A percentile compares a stretch with the other conserved stretches of the same genome.
phyloP scores from a whole-genome alignment of 2,113 vertebrate genomes.

The Xiphias gladius region DNA sequence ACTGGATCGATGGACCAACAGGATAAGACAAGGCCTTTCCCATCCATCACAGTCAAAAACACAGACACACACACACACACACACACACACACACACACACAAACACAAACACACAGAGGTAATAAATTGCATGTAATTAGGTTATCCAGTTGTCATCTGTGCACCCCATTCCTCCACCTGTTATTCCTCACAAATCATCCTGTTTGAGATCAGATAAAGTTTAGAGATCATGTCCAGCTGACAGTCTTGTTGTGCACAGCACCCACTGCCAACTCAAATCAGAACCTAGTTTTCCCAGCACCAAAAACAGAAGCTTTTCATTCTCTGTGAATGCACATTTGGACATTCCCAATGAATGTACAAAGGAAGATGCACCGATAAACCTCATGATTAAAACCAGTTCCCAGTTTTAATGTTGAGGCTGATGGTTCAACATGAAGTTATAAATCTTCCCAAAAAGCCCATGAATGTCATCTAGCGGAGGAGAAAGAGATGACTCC shows the following conservation, averaged over 20 bases:
- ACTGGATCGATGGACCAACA: slow-evolving; percentile 33
- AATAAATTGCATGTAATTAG: slow-evolving; percentile 41
- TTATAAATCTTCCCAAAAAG: neutral
- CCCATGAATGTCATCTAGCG: slow-evolving; percentile 64
- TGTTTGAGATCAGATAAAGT: neutral
- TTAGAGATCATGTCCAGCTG: neutral
- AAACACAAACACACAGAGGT: slow-evolving; percentile 30
- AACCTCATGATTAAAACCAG: too few species aligned
- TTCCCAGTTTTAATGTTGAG: too few species aligned
- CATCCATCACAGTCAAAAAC: slow-evolving; percentile 40
- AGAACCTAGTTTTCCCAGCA: neutral
- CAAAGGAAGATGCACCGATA: neutral
- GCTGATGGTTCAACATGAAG: too few species aligned
- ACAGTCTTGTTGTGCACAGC: neutral
- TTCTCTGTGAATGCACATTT: neutral
- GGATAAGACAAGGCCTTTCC: slow-evolving; percentile 35
- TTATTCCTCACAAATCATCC: slow-evolving; percentile 24
- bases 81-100: slow-evolving; percentile 32
- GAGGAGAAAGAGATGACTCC: neutral
- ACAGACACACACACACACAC: slow-evolving; percentile 2
- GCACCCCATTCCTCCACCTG: slow-evolving; percentile 29
- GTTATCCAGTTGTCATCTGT: slow-evolving; percentile 23
- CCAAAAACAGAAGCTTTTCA: neutral
- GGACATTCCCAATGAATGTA: neutral
- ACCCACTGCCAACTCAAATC: neutral